phyloP scores from a whole-genome alignment of 37 sponge, comb jelly and placozoan genomes.

The Geodia barretti region DNA sequence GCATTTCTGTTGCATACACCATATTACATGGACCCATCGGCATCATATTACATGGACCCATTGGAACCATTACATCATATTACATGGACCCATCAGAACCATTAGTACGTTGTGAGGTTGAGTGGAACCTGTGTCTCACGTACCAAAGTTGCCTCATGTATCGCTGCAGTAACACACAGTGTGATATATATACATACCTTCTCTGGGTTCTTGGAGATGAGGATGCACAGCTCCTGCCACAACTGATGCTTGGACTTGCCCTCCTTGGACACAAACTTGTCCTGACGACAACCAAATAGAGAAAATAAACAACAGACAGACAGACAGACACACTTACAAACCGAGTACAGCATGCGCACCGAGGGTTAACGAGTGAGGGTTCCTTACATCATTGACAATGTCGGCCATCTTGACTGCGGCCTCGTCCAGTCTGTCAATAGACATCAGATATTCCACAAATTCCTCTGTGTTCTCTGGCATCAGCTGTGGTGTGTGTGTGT shows the following conservation, averaged over 20 bases:
- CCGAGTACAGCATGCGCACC: background rate
- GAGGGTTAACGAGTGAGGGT: background rate
- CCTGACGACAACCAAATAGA: slow-evolving; percentile 41
- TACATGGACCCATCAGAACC: too few species aligned
- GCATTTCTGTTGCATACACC: too few species aligned
- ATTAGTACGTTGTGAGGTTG: too few species aligned
- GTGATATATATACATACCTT: too few species aligned
- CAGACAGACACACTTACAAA: background rate
- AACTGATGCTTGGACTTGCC: slow-evolving; percentile 96
- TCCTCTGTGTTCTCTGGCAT: slow-evolving; percentile 92
- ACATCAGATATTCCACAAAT: slow-evolving; percentile 88
- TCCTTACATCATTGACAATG: slow-evolving; percentile 76
- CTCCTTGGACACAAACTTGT: slow-evolving; percentile 87
- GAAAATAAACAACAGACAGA: background rate
- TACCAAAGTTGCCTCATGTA: too few species aligned
- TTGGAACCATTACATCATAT: too few species aligned
- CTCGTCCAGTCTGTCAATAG: slow-evolving; percentile 90
- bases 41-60: too few species aligned
- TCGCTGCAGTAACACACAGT: too few species aligned
- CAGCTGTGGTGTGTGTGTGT: slow-evolving; percentile 56
- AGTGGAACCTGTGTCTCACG: too few species aligned
- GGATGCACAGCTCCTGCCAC: slow-evolving; percentile 94
- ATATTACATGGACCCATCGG: too few species aligned
- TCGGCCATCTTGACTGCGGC: slow-evolving; percentile 92
- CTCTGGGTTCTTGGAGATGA: slow-evolving; percentile 94